These are phyloP conservation scores for Coelopa pilipes DNA, from an alignment of 2,888 invertebrate species.

Conservation along the genomic window DNA sequence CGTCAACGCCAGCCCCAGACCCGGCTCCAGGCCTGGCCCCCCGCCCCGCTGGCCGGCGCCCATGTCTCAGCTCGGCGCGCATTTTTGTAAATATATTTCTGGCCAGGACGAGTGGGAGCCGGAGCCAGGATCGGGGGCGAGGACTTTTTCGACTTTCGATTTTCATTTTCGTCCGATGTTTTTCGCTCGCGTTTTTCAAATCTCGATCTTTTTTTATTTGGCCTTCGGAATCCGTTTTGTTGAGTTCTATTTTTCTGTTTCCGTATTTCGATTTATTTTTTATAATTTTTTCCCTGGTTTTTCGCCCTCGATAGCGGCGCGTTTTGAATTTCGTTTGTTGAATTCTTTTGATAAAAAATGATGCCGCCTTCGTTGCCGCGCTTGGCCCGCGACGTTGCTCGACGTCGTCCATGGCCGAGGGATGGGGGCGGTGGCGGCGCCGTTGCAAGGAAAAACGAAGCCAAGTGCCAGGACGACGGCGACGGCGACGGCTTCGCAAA, in stretches of 20 bases:
- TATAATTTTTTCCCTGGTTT: conserved; percentile 5
- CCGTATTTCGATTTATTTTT: not conserved
- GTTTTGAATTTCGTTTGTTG: conserved; percentile 44
- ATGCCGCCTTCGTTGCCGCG: not conserved
- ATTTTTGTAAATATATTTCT: too few relatives aligned
- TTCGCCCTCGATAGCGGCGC: conserved; percentile 21
- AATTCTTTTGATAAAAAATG: conserved; percentile 43
- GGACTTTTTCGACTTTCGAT: too few relatives aligned
- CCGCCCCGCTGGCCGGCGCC: too few relatives aligned
- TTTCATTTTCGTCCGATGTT: too few relatives aligned
- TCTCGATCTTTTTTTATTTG: conserved; percentile 9
- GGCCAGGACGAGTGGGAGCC: too few relatives aligned
- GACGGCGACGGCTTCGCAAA: conserved; percentile 12
- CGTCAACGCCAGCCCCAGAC: too few relatives aligned
- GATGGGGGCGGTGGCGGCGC: not conserved
- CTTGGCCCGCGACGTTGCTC: not conserved
- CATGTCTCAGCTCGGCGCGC: too few relatives aligned
- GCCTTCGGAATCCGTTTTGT: too few relatives aligned
- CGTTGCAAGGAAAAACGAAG: conserved; percentile 7
- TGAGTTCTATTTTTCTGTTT: not conserved
- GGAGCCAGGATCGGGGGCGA: too few relatives aligned
- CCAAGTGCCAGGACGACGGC: not conserved
- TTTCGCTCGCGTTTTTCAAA: not conserved
- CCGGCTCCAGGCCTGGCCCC: too few relatives aligned
- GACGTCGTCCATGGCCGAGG: not conserved